Conservation (phyloP, 1,140 invertebrate genomes). For the Polypedilum vanderplanki region DNA sequence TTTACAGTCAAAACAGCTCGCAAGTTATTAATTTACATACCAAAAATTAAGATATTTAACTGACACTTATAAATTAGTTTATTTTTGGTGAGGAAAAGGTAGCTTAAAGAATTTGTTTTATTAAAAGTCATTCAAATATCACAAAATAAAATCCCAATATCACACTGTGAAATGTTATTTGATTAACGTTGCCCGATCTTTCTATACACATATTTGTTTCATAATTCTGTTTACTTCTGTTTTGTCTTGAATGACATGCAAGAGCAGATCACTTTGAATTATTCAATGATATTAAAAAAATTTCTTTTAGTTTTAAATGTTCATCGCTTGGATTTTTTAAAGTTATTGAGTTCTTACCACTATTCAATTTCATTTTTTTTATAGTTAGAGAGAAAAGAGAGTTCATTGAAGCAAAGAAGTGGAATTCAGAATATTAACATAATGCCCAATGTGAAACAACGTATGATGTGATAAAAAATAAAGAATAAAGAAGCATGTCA, state of each 20-base stretch:
- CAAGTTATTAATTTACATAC: neutral
- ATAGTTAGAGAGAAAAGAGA: neutral
- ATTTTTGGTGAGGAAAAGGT: neutral
- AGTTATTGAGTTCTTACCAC: neutral
- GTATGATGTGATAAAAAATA: neutral
- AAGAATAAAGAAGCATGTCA: conserved; percentile 17
- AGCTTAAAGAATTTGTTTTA: neutral
- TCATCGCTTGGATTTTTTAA: neutral
- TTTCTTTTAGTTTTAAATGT: neutral
- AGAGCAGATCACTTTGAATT: no score
- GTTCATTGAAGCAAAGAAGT: neutral
- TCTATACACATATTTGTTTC: neutral
- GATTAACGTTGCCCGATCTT: neutral
- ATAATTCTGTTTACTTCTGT: neutral
- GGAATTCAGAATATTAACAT: neutral
- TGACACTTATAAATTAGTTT: neutral
- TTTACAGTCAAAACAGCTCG: neutral
- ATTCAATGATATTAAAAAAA: no score
- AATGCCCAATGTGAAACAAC: conserved; percentile 4
- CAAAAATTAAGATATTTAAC: neutral
- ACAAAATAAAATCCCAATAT: conserved; percentile 19
- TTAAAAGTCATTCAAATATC: neutral
- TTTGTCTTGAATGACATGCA: neutral
- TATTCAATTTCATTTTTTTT: neutral
- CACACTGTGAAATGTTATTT: conserved; percentile 6